A percentile compares a stretch with the other conserved stretches of the same genome.
phyloP scores from a whole-genome alignment of 2,888 invertebrate species.

The Pollenia angustigena region DNA sequence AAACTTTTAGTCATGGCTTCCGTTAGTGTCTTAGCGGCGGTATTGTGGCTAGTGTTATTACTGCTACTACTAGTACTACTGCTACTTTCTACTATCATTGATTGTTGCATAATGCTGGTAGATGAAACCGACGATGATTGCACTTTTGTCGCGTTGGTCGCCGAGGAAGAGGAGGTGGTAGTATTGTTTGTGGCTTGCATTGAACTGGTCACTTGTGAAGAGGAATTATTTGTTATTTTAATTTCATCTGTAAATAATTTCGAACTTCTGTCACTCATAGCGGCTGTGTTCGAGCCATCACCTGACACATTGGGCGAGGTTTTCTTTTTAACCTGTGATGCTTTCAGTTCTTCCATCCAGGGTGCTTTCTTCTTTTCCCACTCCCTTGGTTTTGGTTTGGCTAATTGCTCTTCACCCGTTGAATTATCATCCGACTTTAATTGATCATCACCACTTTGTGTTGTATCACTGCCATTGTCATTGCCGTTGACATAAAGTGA shows the following conservation, averaged over 20 bases:
- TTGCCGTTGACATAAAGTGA: constrained; percentile 82
- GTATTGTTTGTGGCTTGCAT: constrained; percentile 38
- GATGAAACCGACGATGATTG: constrained; percentile 81
- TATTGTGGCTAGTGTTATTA: constrained; percentile 68
- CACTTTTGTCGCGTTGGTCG: constrained; percentile 77
- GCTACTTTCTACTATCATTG: constrained; percentile 78
- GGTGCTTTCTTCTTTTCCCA: constrained; percentile 91
- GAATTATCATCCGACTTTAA: constrained; percentile 80
- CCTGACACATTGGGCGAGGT: constrained; percentile 81
- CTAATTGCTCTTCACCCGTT: constrained; percentile 83
- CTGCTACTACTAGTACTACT: constrained; percentile 67
- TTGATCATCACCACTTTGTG: constrained; percentile 73
- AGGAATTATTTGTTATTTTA: constrained; percentile 71
- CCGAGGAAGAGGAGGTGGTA: constrained; percentile 63
- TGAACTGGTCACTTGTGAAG: constrained; percentile 57
- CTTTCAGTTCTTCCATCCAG: constrained; percentile 92
- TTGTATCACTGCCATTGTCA: constrained; percentile 72
- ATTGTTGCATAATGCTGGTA: constrained; percentile 79
- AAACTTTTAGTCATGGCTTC: constrained; percentile 75
- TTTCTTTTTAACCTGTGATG: constrained; percentile 87
- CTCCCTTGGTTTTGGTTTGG: constrained; percentile 88
- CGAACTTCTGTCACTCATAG: constrained; percentile 77
- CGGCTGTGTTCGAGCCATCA: constrained; percentile 37
- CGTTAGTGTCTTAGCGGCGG: constrained; percentile 68
- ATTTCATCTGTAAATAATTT: constrained; percentile 78